Evolutionary conservation across 2,113 vertebrate genomes (phyloP).

Genomic region (Sphyrna mokarran): DNA sequence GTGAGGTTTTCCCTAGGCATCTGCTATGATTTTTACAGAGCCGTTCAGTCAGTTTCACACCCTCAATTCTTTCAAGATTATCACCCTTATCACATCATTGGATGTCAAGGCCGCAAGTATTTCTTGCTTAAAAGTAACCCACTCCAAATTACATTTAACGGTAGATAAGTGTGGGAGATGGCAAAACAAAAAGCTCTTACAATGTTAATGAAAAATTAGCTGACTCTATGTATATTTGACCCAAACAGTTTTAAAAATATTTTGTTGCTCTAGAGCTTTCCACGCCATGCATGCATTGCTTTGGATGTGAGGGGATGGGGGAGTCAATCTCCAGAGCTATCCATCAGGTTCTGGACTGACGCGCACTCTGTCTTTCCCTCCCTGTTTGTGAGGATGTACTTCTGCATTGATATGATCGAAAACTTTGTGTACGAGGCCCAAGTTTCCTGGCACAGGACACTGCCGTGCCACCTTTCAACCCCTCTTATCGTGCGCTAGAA

Average conservation of each 20-base stretch:
- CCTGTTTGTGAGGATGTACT: neutral
- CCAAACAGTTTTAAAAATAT: neutral
- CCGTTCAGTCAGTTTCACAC: neutral
- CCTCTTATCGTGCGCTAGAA: neutral
- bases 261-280: neutral
- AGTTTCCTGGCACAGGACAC: neutral
- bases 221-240: neutral
- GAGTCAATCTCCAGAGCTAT: neutral
- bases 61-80: constrained; percentile 10
- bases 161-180: neutral
- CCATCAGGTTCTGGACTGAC: neutral
- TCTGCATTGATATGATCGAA: neutral
- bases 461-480: neutral
- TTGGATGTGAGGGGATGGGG: neutral
- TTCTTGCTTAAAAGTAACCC: neutral
- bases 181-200: neutral
- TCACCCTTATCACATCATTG: neutral
- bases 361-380: neutral
- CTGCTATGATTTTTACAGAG: neutral
- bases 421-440: neutral
- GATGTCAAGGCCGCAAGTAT: neutral
- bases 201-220: neutral
- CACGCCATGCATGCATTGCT: neutral
- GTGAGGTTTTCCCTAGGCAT: neutral
- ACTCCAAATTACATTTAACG: neutral